These are phyloP conservation scores for Apeira syringaria DNA, from an alignment of 2,888 invertebrate species.

Conservation along the genomic window DNA sequence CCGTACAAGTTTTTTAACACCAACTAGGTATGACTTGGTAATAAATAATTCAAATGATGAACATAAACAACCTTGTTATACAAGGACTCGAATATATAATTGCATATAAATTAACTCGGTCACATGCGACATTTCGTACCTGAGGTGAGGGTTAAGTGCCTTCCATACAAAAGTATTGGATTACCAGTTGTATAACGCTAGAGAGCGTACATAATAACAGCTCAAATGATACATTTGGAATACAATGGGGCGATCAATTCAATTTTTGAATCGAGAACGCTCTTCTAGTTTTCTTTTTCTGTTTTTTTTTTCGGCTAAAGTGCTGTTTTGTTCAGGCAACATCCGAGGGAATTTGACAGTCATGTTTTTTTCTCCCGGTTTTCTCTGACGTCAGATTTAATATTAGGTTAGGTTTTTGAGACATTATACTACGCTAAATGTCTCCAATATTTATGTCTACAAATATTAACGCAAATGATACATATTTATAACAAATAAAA, in stretches of 20 bases:
- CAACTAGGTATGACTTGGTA: not conserved
- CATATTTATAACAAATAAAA: too few relatives aligned
- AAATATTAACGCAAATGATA: too few relatives aligned
- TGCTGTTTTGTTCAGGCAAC: slow-evolving; percentile 83
- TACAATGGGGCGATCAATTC: slow-evolving; percentile 84
- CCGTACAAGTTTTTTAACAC: not conserved
- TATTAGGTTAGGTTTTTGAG: slow-evolving; percentile 47
- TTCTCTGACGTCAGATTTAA: slow-evolving; percentile 63
- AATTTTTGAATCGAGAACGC: slow-evolving; percentile 84
- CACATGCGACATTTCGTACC: slow-evolving; percentile 64
- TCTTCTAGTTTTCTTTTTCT: slow-evolving; percentile 77
- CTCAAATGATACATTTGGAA: slow-evolving; percentile 84
- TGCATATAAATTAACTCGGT: slow-evolving; percentile 58
- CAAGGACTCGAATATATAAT: slow-evolving; percentile 43
- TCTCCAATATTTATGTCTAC: too few relatives aligned
- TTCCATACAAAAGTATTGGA: slow-evolving; percentile 83
- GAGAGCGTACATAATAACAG: slow-evolving; percentile 81
- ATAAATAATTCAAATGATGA: slow-evolving; percentile 5
- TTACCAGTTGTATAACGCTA: slow-evolving; percentile 78
- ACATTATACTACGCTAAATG: too few relatives aligned
- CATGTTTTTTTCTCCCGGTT: slow-evolving; percentile 77
- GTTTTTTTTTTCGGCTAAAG: slow-evolving; percentile 74
- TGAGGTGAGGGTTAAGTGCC: slow-evolving; percentile 73
- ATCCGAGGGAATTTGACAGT: slow-evolving; percentile 81
- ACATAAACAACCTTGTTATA: slow-evolving; percentile 29